These are phyloP conservation scores for Ferrisia virgata DNA, from an alignment of 2,888 invertebrate species.

Conservation along the genomic window DNA sequence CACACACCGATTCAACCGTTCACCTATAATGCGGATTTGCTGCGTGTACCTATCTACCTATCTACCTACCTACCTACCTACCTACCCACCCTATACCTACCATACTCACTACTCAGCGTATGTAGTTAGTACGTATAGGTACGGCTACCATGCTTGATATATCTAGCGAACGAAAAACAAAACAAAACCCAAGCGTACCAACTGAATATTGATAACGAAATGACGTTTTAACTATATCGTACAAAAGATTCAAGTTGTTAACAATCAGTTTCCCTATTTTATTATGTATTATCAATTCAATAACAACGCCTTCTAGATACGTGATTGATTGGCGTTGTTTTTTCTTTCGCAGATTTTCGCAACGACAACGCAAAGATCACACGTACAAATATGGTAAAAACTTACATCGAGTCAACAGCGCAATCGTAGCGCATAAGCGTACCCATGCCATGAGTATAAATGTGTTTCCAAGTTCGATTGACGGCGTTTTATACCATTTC, in stretches of 20 bases:
- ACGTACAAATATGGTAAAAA: neutral
- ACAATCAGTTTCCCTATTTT: neutral
- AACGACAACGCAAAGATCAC: neutral
- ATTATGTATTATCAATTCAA: neutral
- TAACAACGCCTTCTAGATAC: neutral
- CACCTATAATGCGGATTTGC: neutral
- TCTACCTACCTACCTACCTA: too few relatives aligned
- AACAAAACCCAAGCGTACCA: neutral
- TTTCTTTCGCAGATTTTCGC: neutral
- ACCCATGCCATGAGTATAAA: neutral
- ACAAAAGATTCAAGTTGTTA: slow-evolving; percentile 4
- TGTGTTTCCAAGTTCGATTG: neutral
- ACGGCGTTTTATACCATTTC: neutral
- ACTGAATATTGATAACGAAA: neutral
- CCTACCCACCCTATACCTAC: too few relatives aligned
- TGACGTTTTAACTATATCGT: slow-evolving; percentile 31
- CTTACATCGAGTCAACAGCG: neutral
- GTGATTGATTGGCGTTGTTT: neutral
- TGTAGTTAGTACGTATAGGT: neutral
- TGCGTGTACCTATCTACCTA: too few relatives aligned
- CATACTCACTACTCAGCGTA: too few relatives aligned
- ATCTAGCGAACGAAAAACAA: neutral
- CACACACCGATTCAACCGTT: neutral
- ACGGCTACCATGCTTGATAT: neutral
- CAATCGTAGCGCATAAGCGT: too few relatives aligned